Base-by-base conservation (phyloP, 2,888 invertebrate species). In the Clitarchus hookeri region DNA sequence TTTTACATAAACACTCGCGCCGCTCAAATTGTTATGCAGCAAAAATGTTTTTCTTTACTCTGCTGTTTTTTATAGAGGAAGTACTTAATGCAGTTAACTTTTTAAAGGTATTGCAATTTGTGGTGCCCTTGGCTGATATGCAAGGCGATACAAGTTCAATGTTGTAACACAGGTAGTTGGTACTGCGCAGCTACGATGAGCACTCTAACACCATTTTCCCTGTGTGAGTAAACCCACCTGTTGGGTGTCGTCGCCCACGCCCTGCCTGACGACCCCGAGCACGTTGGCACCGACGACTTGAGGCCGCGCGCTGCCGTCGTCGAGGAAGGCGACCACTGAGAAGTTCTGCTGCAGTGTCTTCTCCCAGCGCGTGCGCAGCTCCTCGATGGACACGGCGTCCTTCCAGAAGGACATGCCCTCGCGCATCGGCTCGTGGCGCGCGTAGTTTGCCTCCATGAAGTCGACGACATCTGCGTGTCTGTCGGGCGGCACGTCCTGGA, bases 401-500 rank as follows among this genome's bases (percentile, higher is more conserved):
- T 11, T 65, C 65, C 65, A 65, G 65, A 65, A 65, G 65, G 65
- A 19, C 65, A 65, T 23, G n/a, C 65, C 19, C 23, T 19, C 65
- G 53, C 86, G 86, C 54, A 87, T 80, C 0, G 86, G 85, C 77
- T 87, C 87, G 65, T 87, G 93, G n/a, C 90, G 90, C 0, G 92
- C 91, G 88, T 93, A 94, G 88, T 92, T 90, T 0, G 89, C 90
- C 0, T 89, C 89, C 89, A 94, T 91, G 87, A 92, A 90, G 0
- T 91, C 90, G 0, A 93, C 88, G 0, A 92, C 92, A 0, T 90
- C 89, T 0, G 92, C 92, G 84, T 90, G 89, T 89, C 92, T 89
- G 16, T 93, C 93, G 1, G 91, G 91, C 0, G 93, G 92, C 19
- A 93, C 89, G 88, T 94, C 93, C 88, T 93, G 93, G 86, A 94